Percentiles rank a stretch among this genome's conserved stretches.
Evolutionary conservation across 2,888 invertebrate genomes (phyloP).

Genomic region (Thysanoteuthis rhombus): DNA sequence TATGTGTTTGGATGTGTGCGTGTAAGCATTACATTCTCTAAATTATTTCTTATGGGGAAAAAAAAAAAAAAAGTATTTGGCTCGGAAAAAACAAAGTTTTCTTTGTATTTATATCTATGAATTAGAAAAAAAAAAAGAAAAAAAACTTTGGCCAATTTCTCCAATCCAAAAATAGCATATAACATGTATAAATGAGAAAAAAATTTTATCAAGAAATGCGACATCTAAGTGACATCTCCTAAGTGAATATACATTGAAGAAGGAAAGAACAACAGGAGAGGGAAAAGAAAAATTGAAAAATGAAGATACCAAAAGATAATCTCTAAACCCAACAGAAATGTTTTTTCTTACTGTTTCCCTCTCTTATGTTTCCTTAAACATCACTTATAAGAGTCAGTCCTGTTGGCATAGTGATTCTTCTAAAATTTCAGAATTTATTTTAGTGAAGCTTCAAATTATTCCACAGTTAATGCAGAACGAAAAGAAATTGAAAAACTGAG

Average conservation of each 20-base stretch:
- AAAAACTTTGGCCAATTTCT: neutral
- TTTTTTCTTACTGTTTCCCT: neutral
- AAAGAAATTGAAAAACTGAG: neutral
- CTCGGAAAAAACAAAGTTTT: neutral
- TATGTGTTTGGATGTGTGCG: neutral
- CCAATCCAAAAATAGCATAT: neutral
- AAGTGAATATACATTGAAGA: neutral
- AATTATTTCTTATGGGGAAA: neutral
- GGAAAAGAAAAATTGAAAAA: neutral
- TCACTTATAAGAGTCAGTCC: neutral
- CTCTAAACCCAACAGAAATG: neutral
- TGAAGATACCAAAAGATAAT: neutral
- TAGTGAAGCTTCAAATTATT: neutral
- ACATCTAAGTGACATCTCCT: neutral
- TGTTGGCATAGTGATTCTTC: neutral
- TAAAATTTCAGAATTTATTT: neutral
- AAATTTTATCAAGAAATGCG: neutral
- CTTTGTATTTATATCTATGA: neutral
- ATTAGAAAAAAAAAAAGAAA: neutral
- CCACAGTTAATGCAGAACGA: neutral
- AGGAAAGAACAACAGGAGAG: neutral
- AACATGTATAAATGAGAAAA: neutral
- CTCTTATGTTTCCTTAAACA: neutral
- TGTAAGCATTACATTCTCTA: neutral
- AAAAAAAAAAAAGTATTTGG: neutral